A percentile compares a stretch with the other conserved stretches of the same genome.
Evolutionary conservation across 2,113 vertebrate genomes (phyloP).

Genomic region (Morone chrysops): DNA sequence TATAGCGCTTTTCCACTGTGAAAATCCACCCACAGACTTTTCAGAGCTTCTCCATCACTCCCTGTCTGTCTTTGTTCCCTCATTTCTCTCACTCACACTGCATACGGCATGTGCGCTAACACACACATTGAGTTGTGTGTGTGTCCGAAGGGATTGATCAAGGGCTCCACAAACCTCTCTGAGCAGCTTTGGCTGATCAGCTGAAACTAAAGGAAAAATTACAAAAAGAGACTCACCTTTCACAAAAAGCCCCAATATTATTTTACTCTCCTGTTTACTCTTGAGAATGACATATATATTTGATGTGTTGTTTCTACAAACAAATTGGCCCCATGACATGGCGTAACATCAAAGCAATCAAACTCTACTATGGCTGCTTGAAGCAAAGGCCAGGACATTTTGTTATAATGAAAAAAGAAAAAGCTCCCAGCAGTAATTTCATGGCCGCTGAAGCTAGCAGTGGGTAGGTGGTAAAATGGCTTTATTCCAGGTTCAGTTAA

Average conservation of each 20-base stretch:
- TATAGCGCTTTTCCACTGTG: conserved; percentile 36
- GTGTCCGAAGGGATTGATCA: conserved; percentile 21
- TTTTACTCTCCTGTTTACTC: conserved; percentile 40
- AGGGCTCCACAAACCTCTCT: conserved; percentile 10
- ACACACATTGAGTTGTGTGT: background rate
- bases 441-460: conserved; percentile 77
- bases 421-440: conserved; percentile 82
- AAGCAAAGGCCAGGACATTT: conserved; percentile 74
- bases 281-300: conserved; percentile 32
- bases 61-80: conserved; percentile 51
- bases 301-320: conserved; percentile 62
- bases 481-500: conserved; percentile 82
- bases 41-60: conserved; percentile 59
- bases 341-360: conserved; percentile 74
- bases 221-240: background rate
- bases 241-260: conserved; percentile 19
- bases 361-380: conserved; percentile 49
- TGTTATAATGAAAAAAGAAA: conserved; percentile 69
- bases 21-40: conserved; percentile 76
- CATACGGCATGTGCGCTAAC: conserved; percentile 8
- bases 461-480: conserved; percentile 77
- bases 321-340: conserved; percentile 66
- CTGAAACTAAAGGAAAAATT: conserved; percentile 18
- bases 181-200: conserved; percentile 38
- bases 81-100: conserved; percentile 15